Base-by-base conservation (phyloP, 2,113 vertebrate species). In the Rhinoptilus africanus region DNA sequence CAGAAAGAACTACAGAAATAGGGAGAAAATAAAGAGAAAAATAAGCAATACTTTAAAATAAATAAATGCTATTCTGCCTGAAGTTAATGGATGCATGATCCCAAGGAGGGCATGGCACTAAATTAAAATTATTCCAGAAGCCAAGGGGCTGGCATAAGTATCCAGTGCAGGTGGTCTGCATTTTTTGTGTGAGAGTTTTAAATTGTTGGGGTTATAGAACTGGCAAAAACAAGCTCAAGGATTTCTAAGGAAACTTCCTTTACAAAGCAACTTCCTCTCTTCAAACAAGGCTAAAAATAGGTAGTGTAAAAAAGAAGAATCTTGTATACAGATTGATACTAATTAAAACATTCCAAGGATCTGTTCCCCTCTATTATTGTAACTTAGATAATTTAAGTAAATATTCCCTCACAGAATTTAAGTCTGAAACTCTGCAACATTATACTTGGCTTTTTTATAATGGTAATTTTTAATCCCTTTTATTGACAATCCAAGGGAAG, bases 261-360 rank as follows among this genome's bases (percentile, higher is more conserved):
- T 62, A 92, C 63, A 92, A 92, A 85, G 57, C 50, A 79, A 94
- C 89, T 96, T 96, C 89, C 59, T 68, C 50, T 73, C 50, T 76
- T 92, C 82, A 95, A 91, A 88, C 45, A 77, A 30, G 23, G 28
- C 90, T 95, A 88, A 95, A 91, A 91, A 97, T 82, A 95, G 43
- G 43, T 39, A 64, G 67, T 53, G 27, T 24, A 62, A 87, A 71
- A 79, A 37, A 79, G 23, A 94, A 68, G 6, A 86, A 56, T 43
- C 71, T 85, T 73, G 78, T 89, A 89, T 62, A 95, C 85, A 91
- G 78, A 88, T 27, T 43, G 62, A 76, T 60, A 69, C 74, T n/a
- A 89, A 96, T 92, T 74, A 92, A 78, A 93, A 81, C 45, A 93
- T 82, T 81, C 53, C 80, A 95, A 63, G 32, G 43, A 79, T 41